Conservation (phyloP, 1,140 invertebrate species). For the Whitmania pigra region DNA sequence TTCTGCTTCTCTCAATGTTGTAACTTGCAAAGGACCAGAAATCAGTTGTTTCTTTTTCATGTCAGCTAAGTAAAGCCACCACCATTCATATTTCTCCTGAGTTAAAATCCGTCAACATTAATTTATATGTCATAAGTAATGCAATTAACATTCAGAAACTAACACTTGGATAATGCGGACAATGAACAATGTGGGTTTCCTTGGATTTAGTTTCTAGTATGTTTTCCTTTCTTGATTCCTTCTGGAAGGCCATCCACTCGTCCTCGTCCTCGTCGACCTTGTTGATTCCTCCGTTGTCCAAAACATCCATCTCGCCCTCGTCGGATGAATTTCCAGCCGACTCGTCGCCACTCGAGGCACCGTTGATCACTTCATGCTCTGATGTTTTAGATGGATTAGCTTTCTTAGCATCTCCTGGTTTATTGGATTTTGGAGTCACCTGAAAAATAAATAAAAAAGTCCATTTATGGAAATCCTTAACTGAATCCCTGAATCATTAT, state of each 20-base stretch:
- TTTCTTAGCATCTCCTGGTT: slow-evolving; percentile 32
- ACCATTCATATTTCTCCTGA: slow-evolving; percentile 90
- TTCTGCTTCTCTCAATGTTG: slow-evolving; percentile 46
- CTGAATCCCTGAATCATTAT: too few species aligned
- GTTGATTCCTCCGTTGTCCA: slow-evolving; percentile 33
- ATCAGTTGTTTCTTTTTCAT: slow-evolving; percentile 75
- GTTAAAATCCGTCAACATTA: neutral
- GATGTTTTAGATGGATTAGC: slow-evolving; percentile 17
- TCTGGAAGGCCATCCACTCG: slow-evolving; percentile 48
- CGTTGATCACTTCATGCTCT: slow-evolving; percentile 30
- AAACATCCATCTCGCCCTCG: slow-evolving; percentile 32
- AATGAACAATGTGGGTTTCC: slow-evolving; percentile 85
- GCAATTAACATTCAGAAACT: slow-evolving; percentile 27
- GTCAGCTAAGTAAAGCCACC: slow-evolving; percentile 97
- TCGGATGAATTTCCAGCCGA: slow-evolving; percentile 16
- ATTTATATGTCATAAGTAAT: neutral
- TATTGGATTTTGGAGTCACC: neutral
- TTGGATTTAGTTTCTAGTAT: slow-evolving; percentile 81
- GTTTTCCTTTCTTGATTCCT: slow-evolving; percentile 59
- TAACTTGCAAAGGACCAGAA: slow-evolving; percentile 77
- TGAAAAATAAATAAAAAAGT: neutral
- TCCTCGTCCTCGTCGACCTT: slow-evolving; percentile 30
- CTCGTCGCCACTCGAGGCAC: slow-evolving; percentile 23
- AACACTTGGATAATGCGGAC: slow-evolving; percentile 80
- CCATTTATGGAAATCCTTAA: too few species aligned